Evolutionary conservation across 2,113 vertebrate species (phyloP).

Genomic region (Clarias magur): DNA sequence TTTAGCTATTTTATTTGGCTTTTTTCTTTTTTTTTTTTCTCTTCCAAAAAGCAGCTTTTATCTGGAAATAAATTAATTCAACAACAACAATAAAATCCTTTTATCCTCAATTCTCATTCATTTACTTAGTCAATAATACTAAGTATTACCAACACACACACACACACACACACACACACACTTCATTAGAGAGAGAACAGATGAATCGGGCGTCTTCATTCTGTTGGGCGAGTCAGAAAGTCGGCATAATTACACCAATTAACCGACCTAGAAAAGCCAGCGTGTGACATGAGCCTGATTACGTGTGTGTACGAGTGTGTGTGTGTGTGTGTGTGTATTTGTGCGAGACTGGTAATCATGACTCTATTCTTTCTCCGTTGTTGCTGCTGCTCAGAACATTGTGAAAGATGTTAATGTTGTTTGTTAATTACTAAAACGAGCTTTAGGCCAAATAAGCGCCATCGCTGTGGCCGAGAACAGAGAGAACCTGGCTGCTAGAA

Average conservation of each 20-base stretch:
- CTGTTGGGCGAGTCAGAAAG: slow-evolving; percentile 5
- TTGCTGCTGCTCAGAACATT: slow-evolving; percentile 9
- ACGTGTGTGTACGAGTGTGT: slow-evolving; percentile 22
- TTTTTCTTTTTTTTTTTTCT: neutral
- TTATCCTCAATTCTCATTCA: neutral
- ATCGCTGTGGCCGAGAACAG: neutral
- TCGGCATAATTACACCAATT: slow-evolving; percentile 22
- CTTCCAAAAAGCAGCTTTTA: neutral
- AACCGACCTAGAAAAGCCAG: slow-evolving; percentile 17
- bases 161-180: slow-evolving; percentile 24
- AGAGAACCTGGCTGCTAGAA: neutral
- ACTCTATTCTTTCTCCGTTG: slow-evolving; percentile 10
- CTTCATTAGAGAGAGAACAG: slow-evolving; percentile 32
- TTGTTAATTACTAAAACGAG: slow-evolving; percentile 28
- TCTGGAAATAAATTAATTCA: neutral
- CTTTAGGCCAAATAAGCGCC: slow-evolving; percentile 7
- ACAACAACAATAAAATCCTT: neutral
- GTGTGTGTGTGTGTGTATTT: slow-evolving; percentile 26
- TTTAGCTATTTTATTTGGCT: no score
- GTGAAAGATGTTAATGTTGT: slow-evolving; percentile 26
- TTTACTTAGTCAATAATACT: neutral
- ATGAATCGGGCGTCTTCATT: slow-evolving; percentile 9
- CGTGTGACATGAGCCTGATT: slow-evolving; percentile 17
- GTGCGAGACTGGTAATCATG: slow-evolving; percentile 6
- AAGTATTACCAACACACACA: neutral